phyloP scores from a whole-genome alignment of 2,888 invertebrate genomes.

The Meghimatium bilineatum region DNA sequence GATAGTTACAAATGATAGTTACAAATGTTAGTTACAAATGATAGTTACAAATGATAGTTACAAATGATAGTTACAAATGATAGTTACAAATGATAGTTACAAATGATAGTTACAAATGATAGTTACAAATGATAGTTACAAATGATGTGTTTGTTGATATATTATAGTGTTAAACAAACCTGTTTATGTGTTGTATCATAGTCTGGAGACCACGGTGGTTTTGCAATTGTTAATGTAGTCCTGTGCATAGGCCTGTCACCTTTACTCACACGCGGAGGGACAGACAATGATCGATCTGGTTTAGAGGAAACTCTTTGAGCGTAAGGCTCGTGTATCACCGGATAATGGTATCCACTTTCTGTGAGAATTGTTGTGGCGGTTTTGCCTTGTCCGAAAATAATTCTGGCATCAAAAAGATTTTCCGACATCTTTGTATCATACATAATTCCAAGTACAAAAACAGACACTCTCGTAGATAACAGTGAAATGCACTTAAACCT shows the following conservation, averaged over 20 bases:
- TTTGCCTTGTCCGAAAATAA: conserved; percentile 65
- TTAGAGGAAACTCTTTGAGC: conserved; percentile 58
- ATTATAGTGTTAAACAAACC: conserved; percentile 55
- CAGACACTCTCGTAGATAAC: too few relatives aligned
- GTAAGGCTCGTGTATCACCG: conserved; percentile 64
- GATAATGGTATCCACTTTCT: conserved; percentile 66
- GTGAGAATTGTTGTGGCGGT: conserved; percentile 64
- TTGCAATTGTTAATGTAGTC: conserved; percentile 64
- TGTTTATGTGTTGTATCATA: conserved; percentile 67
- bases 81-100: too few relatives aligned
- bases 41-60: too few relatives aligned
- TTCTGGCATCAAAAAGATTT: conserved; percentile 45
- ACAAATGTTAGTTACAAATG: too few relatives aligned
- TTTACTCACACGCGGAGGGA: conserved; percentile 49
- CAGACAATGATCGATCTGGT: conserved; percentile 59
- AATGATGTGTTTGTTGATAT: too few relatives aligned
- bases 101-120: too few relatives aligned
- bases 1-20: too few relatives aligned
- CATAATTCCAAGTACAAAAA: not conserved
- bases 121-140: too few relatives aligned
- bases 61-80: too few relatives aligned
- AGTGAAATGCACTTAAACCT: too few relatives aligned
- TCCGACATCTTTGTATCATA: conserved; percentile 37
- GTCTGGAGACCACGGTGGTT: conserved; percentile 63
- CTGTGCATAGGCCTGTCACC: conserved; percentile 70